These are phyloP conservation scores for Microcaecilia unicolor DNA, from an alignment of 2,797 vertebrate species.

Conservation along the genomic window DNA sequence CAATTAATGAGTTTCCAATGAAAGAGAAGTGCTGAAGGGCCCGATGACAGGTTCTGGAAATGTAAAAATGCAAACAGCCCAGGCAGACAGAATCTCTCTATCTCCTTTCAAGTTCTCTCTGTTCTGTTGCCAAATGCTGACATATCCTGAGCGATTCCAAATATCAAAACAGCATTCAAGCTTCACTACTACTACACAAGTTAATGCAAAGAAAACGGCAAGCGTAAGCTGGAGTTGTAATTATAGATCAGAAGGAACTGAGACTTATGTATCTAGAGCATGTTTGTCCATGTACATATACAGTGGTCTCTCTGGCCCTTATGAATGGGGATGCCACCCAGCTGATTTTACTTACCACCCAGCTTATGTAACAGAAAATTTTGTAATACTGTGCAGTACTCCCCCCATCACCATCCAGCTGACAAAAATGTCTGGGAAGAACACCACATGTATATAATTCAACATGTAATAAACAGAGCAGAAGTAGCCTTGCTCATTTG, in stretches of 20 bases:
- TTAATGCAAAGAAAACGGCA: slow-evolving; percentile 15
- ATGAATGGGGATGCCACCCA: too few species aligned
- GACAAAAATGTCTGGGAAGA: too few species aligned
- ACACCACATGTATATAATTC: too few species aligned
- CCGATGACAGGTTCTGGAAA: slow-evolving; percentile 44
- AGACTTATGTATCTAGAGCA: too few species aligned
- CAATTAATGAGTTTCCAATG: slow-evolving; percentile 40
- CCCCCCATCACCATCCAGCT: too few species aligned
- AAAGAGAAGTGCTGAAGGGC: slow-evolving; percentile 46
- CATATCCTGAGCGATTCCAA: slow-evolving; percentile 24
- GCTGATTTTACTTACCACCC: too few species aligned
- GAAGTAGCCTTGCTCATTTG: too few species aligned
- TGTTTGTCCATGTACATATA: too few species aligned
- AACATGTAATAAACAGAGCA: too few species aligned
- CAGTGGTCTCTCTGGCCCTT: too few species aligned
- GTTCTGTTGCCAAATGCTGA: slow-evolving; percentile 48
- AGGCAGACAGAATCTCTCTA: slow-evolving; percentile 24
- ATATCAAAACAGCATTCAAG: slow-evolving; percentile 1
- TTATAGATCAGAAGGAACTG: slow-evolving; percentile 18
- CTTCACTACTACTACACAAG: slow-evolving; percentile 15
- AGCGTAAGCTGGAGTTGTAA: slow-evolving; percentile 11
- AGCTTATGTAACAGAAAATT: too few species aligned
- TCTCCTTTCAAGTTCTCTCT: slow-evolving; percentile 42
- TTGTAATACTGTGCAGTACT: too few species aligned
- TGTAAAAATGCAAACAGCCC: slow-evolving; percentile 34